These are phyloP conservation scores for Pachycephus smyrnensis DNA, from an alignment of 2,888 invertebrate genomes.

Conservation along the genomic window DNA sequence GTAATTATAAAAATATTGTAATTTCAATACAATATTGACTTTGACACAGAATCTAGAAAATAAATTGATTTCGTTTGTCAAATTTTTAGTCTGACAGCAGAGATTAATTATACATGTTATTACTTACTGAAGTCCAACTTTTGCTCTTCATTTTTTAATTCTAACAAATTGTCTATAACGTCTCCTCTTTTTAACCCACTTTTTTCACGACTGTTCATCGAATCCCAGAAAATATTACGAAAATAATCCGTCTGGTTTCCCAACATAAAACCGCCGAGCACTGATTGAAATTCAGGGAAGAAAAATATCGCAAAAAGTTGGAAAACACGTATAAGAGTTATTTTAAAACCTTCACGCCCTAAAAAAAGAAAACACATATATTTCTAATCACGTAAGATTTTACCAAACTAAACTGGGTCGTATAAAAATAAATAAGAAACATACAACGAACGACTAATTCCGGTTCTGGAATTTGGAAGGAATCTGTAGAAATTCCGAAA, in stretches of 20 bases:
- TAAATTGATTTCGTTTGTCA: not conserved
- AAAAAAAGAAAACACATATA: too few relatives aligned
- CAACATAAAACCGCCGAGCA: slow-evolving; percentile 28
- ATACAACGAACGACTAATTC: slow-evolving; percentile 48
- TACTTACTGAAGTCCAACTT: slow-evolving; percentile 43
- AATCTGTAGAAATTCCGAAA: slow-evolving; percentile 51
- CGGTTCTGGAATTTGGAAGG: slow-evolving; percentile 38
- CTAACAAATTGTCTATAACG: slow-evolving; percentile 48
- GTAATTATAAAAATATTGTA: not conserved
- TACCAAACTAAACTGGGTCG: not conserved
- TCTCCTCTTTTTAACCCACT: slow-evolving; percentile 50
- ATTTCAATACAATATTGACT: not conserved
- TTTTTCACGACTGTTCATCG: slow-evolving; percentile 46
- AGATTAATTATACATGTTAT: not conserved
- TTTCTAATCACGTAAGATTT: not conserved
- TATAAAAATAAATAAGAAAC: slow-evolving; percentile 8
- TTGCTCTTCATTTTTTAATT: slow-evolving; percentile 46
- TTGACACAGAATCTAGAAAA: not conserved
- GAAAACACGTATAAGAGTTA: not conserved
- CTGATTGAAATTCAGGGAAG: slow-evolving; percentile 39
- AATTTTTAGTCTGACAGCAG: not conserved
- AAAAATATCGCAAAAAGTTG: slow-evolving; percentile 43
- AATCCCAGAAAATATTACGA: slow-evolving; percentile 52
- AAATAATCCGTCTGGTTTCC: slow-evolving; percentile 42
- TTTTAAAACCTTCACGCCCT: slow-evolving; percentile 6